These are phyloP conservation scores for Etheostoma cragini DNA, from an alignment of 2,113 vertebrate genomes.

Conservation along the genomic window DNA sequence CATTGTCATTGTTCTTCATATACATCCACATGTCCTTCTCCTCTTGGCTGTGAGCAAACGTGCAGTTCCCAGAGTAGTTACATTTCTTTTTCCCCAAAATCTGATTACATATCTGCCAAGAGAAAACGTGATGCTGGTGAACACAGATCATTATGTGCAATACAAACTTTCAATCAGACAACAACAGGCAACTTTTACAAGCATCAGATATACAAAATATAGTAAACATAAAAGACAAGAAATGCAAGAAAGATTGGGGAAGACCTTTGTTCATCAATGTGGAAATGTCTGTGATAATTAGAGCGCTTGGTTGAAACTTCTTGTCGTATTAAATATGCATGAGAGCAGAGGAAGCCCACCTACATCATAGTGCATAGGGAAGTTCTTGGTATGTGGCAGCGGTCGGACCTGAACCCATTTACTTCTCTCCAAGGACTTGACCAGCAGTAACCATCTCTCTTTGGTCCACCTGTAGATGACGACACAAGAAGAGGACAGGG, in stretches of 20 bases:
- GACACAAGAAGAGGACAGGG: slow-evolving; percentile 6
- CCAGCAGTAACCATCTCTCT: slow-evolving; percentile 91
- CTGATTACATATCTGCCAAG: slow-evolving; percentile 90
- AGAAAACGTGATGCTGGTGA: slow-evolving; percentile 12
- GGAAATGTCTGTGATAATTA: background rate
- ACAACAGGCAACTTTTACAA: background rate
- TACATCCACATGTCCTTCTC: slow-evolving; percentile 97
- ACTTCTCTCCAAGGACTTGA: slow-evolving; percentile 90
- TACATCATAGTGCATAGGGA: slow-evolving; percentile 93
- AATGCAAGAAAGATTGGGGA: background rate
- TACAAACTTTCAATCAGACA: background rate
- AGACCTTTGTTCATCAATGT: background rate
- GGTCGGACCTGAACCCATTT: slow-evolving; percentile 95
- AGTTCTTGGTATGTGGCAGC: slow-evolving; percentile 90
- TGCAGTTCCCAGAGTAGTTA: slow-evolving; percentile 91
- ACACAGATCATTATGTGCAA: background rate
- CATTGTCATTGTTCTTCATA: slow-evolving; percentile 97
- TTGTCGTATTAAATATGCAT: background rate
- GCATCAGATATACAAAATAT: background rate
- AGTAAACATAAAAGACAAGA: background rate
- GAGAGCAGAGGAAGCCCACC: slow-evolving; percentile 49
- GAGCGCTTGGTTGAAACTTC: background rate
- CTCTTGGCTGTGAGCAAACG: slow-evolving; percentile 94
- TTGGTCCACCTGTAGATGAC: slow-evolving; percentile 89
- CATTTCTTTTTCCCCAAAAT: slow-evolving; percentile 92